Evolutionary conservation across 1,140 invertebrate species (phyloP).

Genomic region (Diorhabda elongata): DNA sequence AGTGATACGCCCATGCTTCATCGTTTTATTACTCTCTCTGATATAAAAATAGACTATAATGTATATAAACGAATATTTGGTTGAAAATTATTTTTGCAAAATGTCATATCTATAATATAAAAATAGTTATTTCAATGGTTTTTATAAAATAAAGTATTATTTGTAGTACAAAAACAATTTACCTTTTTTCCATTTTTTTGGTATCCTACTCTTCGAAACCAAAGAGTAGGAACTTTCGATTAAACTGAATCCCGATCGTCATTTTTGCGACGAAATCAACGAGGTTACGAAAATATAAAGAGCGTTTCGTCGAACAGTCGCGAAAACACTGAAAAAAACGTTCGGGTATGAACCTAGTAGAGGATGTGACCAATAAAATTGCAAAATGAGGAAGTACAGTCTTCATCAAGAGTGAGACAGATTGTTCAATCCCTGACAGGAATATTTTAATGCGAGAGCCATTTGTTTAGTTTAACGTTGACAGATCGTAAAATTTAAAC

Average conservation of each 20-base stretch:
- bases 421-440: constrained; percentile 6
- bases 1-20: no score
- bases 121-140: background rate
- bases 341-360: background rate
- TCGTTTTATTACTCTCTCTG: no score
- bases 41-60: no score
- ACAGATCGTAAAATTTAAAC: background rate
- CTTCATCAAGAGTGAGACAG: constrained; percentile 1
- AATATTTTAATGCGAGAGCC: constrained; percentile 12
- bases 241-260: constrained; percentile 8
- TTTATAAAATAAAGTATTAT: background rate
- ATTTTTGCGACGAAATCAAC: constrained; percentile 9
- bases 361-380: constrained; percentile 10
- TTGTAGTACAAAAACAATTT: background rate
- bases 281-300: background rate
- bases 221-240: constrained; percentile 6
- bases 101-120: background rate
- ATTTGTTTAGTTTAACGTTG: constrained; percentile 15
- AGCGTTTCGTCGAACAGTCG: background rate
- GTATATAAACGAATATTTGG: no score
- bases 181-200: constrained; percentile 5
- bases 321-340: constrained; percentile 14
- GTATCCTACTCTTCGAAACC: background rate
- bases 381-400: constrained; percentile 9
- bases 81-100: no score